Evolutionary conservation across 1,140 invertebrate species (phyloP).

Genomic region (Chionoecetes opilio): DNA sequence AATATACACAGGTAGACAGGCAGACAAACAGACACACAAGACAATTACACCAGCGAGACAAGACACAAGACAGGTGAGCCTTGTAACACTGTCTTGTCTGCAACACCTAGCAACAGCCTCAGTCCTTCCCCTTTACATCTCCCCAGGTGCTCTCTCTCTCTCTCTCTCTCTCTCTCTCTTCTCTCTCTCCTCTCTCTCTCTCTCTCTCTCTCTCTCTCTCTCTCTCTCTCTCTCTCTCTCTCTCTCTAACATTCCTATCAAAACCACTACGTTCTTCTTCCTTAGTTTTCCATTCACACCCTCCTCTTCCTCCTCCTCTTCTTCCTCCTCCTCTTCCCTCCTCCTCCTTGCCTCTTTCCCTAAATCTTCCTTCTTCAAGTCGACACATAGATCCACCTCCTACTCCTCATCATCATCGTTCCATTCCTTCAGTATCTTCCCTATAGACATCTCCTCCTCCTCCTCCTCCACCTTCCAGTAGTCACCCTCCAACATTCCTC

Average conservation of each 20-base stretch:
- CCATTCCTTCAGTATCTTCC: background rate
- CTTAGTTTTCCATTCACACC: background rate
- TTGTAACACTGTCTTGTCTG: constrained; percentile 19
- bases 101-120: background rate
- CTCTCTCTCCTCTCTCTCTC: background rate
- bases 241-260: too few species aligned
- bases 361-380: background rate
- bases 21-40: background rate
- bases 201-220: constrained; percentile 33
- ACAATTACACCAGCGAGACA: too few species aligned
- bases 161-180: constrained; percentile 41
- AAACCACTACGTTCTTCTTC: background rate
- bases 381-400: background rate
- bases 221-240: constrained; percentile 35
- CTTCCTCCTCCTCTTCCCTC: background rate
- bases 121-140: constrained; percentile 29
- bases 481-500: background rate
- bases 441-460: background rate
- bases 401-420: background rate
- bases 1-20: background rate
- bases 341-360: background rate
- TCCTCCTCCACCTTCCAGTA: background rate
- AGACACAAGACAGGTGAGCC: background rate
- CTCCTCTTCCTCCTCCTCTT: background rate
- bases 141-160: background rate